Evolutionary conservation across 2,888 invertebrate genomes (phyloP).

Genomic region (Dicycla oo): DNA sequence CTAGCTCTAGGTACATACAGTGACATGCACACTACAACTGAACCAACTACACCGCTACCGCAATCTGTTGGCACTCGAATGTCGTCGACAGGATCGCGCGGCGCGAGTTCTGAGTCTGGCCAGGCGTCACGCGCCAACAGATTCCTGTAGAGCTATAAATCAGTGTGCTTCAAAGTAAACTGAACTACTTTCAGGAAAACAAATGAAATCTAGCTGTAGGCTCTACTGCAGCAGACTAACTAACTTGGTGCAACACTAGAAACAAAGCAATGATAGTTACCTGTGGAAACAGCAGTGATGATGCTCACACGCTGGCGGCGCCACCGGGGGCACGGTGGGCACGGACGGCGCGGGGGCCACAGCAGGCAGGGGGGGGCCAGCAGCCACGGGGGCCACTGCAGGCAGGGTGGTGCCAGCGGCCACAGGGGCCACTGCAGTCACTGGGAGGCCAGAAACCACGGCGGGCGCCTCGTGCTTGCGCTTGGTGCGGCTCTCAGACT

Average conservation of each 20-base stretch:
- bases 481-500: not conserved
- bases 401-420: no score
- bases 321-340: not conserved
- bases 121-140: not conserved
- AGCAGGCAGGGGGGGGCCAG: not conserved
- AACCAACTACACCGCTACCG: not conserved
- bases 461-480: not conserved
- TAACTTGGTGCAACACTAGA: not conserved
- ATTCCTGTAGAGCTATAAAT: not conserved
- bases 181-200: not conserved
- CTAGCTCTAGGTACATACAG: no score
- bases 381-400: not conserved
- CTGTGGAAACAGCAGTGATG: conserved; percentile 23
- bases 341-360: not conserved
- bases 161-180: not conserved
- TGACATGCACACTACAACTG: conserved; percentile 1
- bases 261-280: not conserved
- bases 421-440: not conserved
- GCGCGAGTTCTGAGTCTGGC: no score
- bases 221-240: not conserved
- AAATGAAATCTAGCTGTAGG: not conserved
- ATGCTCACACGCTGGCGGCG: not conserved
- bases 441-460: no score
- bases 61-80: not conserved
- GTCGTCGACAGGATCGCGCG: no score